phyloP scores from a whole-genome alignment of 2,888 invertebrate species.

The Drosophila testacea region DNA sequence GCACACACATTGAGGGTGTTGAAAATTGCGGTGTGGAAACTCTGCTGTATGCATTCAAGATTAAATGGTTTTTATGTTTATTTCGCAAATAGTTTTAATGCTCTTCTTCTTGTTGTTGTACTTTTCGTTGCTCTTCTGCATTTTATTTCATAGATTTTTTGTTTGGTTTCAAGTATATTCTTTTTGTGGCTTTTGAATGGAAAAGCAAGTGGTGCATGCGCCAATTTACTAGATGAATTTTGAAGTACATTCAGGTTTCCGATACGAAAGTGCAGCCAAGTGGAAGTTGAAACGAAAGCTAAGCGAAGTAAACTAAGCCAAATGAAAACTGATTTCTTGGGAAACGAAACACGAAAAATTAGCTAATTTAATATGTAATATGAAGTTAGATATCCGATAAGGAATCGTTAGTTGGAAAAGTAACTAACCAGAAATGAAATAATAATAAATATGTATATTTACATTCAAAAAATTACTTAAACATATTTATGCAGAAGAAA shows the following conservation, averaged over 20 bases:
- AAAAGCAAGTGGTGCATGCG: slow-evolving; percentile 36
- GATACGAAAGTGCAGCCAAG: slow-evolving; percentile 35
- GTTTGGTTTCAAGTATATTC: slow-evolving; percentile 27
- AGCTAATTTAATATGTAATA: not conserved
- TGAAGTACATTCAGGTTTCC: slow-evolving; percentile 10
- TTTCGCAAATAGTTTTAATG: slow-evolving; percentile 60
- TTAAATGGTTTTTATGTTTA: slow-evolving; percentile 78
- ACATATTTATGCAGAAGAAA: too few species aligned
- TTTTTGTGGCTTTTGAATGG: slow-evolving; percentile 36
- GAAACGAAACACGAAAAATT: slow-evolving; percentile 1
- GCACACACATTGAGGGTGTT: slow-evolving; percentile 13
- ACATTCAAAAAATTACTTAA: not conserved
- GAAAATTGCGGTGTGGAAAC: slow-evolving; percentile 25
- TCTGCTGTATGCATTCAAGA: slow-evolving; percentile 54
- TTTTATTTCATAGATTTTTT: slow-evolving; percentile 33
- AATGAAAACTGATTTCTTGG: slow-evolving; percentile 11
- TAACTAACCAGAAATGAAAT: not conserved
- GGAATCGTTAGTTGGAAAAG: not conserved
- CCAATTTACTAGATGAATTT: slow-evolving; percentile 42
- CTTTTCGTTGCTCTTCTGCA: slow-evolving; percentile 17
- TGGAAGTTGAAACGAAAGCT: slow-evolving; percentile 32
- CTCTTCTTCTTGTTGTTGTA: slow-evolving; percentile 13
- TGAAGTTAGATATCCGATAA: not conserved
- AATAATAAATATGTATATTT: not conserved
- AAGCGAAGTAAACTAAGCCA: slow-evolving; percentile 2